Base-by-base conservation (phyloP, 1,140 invertebrate species). In the Camponotus floridanus region DNA sequence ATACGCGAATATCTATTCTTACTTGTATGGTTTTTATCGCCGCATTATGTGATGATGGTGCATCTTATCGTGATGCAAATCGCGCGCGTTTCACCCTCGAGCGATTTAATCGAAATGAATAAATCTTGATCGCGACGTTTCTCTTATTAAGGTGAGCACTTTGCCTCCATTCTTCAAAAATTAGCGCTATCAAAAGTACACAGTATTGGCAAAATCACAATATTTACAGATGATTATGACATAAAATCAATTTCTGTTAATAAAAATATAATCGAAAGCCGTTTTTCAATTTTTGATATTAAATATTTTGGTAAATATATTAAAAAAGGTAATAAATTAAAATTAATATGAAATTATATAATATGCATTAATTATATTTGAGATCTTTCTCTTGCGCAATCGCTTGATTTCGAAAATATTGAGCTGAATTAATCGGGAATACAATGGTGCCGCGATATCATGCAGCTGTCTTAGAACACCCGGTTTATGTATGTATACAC, bases 1-100 rank as follows among this genome's bases (percentile, higher is more conserved):
- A 62, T 74, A 61, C 51, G 55, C 39, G 36, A 45, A 73, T 39
- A 83, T 74, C 15, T 26, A 83, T 74, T 74, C 55, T 48, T n/a
- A 13, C n/a, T 55, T 9, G 26, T 33, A 31, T 8, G n/a, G 8
- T 11, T 39, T 42, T 68, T 70, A 70, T 80, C 64, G 21, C 13
- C 15, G 31, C 21, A 33, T 55, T 45, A 79, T 62, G 67, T 45
- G 51, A 45, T 48, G 51, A 61, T 45, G 36, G 71, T 71, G 36
- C 15, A 21, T 26, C 36, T 33, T 59, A 21, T 70, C 68, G n/a
- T 61, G 18, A 83, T 48, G 68, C 67, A 73, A 83, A 74, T 83
- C 65, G 21, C 48, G 15, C 21, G 64, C 36, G 39, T 33, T 59
- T 5, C 15, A 13, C 45, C 7, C 18, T 65, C 6, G 21, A 45